Conservation (phyloP, 2,113 vertebrate genomes). For the Salvelinus sp. region DNA sequence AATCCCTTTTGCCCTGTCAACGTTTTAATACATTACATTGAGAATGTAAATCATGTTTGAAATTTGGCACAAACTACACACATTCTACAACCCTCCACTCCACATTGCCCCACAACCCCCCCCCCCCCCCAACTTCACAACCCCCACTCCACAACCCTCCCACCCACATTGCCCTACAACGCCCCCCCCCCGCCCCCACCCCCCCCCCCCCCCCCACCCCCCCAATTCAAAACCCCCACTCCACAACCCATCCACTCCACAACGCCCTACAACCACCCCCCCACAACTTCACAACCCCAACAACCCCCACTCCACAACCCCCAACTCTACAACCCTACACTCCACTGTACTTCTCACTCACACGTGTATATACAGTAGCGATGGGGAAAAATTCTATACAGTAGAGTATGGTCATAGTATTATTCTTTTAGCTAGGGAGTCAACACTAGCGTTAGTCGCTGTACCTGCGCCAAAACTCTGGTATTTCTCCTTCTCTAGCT, state of each 20-base stretch:
- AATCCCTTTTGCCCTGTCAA: constrained; percentile 99
- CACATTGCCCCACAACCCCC: constrained; percentile 33
- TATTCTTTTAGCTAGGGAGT: no score
- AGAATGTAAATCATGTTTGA: constrained; percentile 99
- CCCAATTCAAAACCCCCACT: no score
- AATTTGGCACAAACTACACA: constrained; percentile 80
- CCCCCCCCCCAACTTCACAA: constrained; percentile 1
- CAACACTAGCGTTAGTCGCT: no score
- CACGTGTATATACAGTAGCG: background rate
- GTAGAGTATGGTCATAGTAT: no score
- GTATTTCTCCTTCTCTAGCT: no score
- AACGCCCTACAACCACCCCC: no score
- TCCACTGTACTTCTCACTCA: constrained; percentile 30
- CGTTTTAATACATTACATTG: constrained; percentile 99
- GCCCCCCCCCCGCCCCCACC: background rate
- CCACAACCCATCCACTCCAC: no score
- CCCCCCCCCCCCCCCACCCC: background rate
- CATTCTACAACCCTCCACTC: constrained; percentile 10
- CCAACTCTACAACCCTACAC: constrained; percentile 3
- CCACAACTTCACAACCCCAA: no score
- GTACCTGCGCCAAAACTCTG: no score
- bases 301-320: no score
- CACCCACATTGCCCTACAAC: no score
- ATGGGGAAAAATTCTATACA: background rate
- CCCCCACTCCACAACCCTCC: no score